A percentile compares a stretch with the other conserved stretches of the same genome.
Conservation (phyloP, 2,888 invertebrate genomes). For the Patella depressa region DNA sequence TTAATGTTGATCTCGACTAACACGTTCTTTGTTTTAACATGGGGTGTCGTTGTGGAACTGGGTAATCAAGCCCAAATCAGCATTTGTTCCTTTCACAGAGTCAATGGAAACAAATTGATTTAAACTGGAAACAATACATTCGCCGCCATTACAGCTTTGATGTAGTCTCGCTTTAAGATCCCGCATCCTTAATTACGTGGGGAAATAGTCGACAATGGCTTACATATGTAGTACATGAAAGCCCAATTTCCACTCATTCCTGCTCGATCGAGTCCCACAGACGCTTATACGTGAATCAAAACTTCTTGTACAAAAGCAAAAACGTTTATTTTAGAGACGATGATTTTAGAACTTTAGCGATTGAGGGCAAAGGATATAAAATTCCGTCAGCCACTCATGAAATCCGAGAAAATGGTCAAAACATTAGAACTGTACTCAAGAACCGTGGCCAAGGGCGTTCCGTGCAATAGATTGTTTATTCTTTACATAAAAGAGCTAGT, state of each 20-base stretch:
- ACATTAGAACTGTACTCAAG: not conserved
- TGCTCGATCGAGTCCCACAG: slow-evolving; percentile 5
- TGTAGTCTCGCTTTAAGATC: slow-evolving; percentile 18
- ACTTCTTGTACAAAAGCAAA: slow-evolving; percentile 9
- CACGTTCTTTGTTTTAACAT: not conserved
- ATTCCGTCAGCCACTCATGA: not conserved
- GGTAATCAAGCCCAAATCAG: not conserved
- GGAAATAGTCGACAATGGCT: slow-evolving; percentile 5
- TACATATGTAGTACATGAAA: slow-evolving; percentile 21
- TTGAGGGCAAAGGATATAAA: not conserved
- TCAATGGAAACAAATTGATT: slow-evolving; percentile 19
- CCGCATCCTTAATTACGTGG: slow-evolving; percentile 17
- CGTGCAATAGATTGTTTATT: slow-evolving; percentile 1
- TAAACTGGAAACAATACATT: slow-evolving; percentile 24
- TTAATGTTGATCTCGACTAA: not conserved
- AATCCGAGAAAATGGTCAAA: not conserved
- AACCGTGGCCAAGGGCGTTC: slow-evolving; percentile 8
- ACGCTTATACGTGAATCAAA: not conserved
- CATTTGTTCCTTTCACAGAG: slow-evolving; percentile 2
- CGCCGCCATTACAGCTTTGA: slow-evolving; percentile 18
- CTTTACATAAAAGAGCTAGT: slow-evolving; percentile 4
- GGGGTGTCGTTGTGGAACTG: not conserved
- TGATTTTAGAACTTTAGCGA: not conserved
- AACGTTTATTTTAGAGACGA: not conserved
- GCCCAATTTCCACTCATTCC: slow-evolving; percentile 12